Conservation (phyloP, 2,888 invertebrate species). For the Trilocha varians region DNA sequence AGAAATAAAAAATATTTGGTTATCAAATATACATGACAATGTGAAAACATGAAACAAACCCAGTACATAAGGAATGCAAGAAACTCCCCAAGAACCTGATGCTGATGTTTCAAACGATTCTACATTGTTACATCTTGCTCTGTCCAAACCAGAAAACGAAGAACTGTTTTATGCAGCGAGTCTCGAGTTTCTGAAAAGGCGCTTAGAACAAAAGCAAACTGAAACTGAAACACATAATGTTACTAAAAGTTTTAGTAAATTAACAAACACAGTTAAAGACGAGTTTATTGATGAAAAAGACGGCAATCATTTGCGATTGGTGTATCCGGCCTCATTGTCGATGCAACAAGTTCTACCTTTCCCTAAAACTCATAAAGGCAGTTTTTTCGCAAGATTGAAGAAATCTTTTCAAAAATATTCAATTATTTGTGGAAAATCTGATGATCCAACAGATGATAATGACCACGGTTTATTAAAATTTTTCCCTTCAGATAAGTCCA, state of each 20-base stretch:
- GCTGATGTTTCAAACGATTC: conserved; percentile 8
- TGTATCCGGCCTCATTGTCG: conserved; percentile 34
- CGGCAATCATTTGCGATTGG: too few relatives aligned
- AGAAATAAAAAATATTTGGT: too few relatives aligned
- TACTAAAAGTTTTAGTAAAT: background rate
- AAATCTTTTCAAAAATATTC: conserved; percentile 36
- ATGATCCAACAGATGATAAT: conserved; percentile 19
- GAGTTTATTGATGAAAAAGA: background rate
- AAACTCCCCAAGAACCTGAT: conserved; percentile 12
- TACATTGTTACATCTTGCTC: conserved; percentile 18
- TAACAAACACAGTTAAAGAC: background rate
- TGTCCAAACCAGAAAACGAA: conserved; percentile 33
- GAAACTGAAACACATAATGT: background rate
- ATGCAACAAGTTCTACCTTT: conserved; percentile 58
- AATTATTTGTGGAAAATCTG: conserved; percentile 15
- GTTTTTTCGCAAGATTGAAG: conserved; percentile 37
- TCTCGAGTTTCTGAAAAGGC: conserved; percentile 47
- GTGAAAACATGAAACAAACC: conserved; percentile 10
- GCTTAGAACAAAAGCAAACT: conserved; percentile 38
- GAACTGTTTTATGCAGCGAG: conserved; percentile 54
- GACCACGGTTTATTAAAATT: conserved; percentile 41
- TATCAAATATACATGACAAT: conserved; percentile 9
- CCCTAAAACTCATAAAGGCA: conserved; percentile 42
- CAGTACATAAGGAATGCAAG: conserved; percentile 38
- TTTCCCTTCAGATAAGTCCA: conserved; percentile 33